These are phyloP conservation scores for Notodonta dromedarius DNA, from an alignment of 2,888 invertebrate genomes.

Conservation along the genomic window DNA sequence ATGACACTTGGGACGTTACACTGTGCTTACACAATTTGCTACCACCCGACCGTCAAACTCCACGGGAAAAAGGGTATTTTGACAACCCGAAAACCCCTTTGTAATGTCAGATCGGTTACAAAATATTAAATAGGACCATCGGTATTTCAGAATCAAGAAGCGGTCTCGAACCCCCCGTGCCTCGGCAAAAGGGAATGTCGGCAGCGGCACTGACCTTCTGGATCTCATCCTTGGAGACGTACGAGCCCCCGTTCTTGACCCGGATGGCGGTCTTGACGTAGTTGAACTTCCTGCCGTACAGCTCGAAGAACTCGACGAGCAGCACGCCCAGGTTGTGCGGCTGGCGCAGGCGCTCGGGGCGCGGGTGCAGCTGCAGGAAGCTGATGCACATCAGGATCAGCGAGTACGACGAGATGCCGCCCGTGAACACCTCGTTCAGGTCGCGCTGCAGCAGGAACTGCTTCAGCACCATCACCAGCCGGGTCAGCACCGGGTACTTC, in stretches of 20 bases:
- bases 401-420: conserved; percentile 99
- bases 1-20: too few species aligned
- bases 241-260: conserved; percentile 96
- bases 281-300: conserved; percentile 98
- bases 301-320: conserved; percentile 98
- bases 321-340: conserved; percentile 94
- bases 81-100: too few species aligned
- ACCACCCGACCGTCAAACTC: too few species aligned
- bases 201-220: conserved; percentile 78
- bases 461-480: conserved; percentile 98
- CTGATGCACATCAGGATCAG: conserved; percentile 99
- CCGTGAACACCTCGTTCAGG: conserved; percentile 99
- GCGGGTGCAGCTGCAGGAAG: conserved; percentile 96
- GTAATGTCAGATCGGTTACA: too few species aligned
- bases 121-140: too few species aligned
- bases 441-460: conserved; percentile 99
- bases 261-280: conserved; percentile 97
- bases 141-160: too few species aligned
- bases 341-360: conserved; percentile 88
- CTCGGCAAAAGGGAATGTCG: background rate
- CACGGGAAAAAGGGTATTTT: too few species aligned
- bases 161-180: too few species aligned
- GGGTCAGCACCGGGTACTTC: conserved; percentile 95
- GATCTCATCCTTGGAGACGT: conserved; percentile 97
- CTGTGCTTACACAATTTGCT: too few species aligned